Percentiles rank a stretch among this genome's conserved stretches.
Conservation (phyloP, 2,888 invertebrate species). For the Venusia cambrica region DNA sequence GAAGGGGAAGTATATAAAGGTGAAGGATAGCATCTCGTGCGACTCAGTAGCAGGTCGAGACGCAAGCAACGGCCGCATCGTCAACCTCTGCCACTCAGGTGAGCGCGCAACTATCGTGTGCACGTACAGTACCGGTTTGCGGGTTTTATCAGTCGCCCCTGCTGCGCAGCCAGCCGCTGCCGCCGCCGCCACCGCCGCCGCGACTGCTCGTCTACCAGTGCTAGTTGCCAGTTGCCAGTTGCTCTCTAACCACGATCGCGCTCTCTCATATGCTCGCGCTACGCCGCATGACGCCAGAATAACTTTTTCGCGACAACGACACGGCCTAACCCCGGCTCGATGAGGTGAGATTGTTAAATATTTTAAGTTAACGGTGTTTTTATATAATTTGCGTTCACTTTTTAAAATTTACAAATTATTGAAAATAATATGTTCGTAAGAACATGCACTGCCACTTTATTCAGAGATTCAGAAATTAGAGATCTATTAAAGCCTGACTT, state of each 20-base stretch:
- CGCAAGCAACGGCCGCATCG: constrained; percentile 44
- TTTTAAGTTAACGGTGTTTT: constrained; percentile 1
- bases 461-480: no score
- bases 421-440: no score
- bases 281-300: constrained; percentile 41
- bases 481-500: no score
- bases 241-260: constrained; percentile 39
- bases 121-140: constrained; percentile 24
- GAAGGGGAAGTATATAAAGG: constrained; percentile 72
- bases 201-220: constrained; percentile 37
- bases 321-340: constrained; percentile 40
- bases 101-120: constrained; percentile 36
- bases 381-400: constrained; percentile 11
- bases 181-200: constrained; percentile 28
- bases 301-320: constrained; percentile 39
- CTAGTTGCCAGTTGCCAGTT: constrained; percentile 29
- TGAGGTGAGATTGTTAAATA: constrained; percentile 48
- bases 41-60: constrained; percentile 63
- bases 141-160: constrained; percentile 33
- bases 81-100: constrained; percentile 38
- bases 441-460: no score
- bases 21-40: constrained; percentile 55
- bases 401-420: constrained; percentile 7
- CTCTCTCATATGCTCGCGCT: constrained; percentile 26
- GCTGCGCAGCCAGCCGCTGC: constrained; percentile 29